Evolutionary conservation across 64 coral and sea anemone species (phyloP).

Genomic region (Pocillopora damicornis): DNA sequence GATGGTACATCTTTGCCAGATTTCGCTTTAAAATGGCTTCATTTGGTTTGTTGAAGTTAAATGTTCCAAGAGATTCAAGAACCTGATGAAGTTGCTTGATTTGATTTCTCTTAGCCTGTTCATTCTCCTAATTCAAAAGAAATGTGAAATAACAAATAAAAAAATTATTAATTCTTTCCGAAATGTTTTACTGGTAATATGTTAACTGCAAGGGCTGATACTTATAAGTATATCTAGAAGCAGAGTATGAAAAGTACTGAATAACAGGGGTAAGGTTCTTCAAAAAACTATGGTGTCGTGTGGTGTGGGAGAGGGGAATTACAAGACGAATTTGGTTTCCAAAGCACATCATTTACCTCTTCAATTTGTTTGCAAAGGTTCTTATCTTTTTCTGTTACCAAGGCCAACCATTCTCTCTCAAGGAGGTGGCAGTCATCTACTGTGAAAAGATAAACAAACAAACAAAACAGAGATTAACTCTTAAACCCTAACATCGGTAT

Average conservation of each 20-base stretch:
- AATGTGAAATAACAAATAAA: neutral
- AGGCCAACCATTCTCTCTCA: conserved; percentile 70
- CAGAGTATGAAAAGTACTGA: no score
- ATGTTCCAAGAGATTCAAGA: conserved; percentile 50
- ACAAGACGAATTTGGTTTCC: no score
- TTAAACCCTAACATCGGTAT: no score
- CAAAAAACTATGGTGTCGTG: no score
- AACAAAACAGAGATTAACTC: neutral
- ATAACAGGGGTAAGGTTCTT: no score
- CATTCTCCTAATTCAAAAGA: conserved; percentile 65
- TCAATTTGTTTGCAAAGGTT: conserved; percentile 61
- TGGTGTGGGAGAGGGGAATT: no score
- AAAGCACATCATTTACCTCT: conserved; percentile 1
- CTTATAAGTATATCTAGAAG: no score
- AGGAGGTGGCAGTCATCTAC: conserved; percentile 12
- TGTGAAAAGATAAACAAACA: neutral
- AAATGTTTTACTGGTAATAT: no score
- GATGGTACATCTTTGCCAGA: conserved; percentile 71
- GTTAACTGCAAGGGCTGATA: no score
- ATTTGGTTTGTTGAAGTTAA: conserved; percentile 63
- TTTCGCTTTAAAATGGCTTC: conserved; percentile 70
- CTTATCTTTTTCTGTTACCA: conserved; percentile 71
- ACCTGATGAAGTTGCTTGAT: conserved; percentile 53
- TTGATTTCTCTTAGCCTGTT: conserved; percentile 47
- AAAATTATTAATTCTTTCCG: neutral